Conservation (phyloP, 2,888 invertebrate species). For the Lapara coniferarum region DNA sequence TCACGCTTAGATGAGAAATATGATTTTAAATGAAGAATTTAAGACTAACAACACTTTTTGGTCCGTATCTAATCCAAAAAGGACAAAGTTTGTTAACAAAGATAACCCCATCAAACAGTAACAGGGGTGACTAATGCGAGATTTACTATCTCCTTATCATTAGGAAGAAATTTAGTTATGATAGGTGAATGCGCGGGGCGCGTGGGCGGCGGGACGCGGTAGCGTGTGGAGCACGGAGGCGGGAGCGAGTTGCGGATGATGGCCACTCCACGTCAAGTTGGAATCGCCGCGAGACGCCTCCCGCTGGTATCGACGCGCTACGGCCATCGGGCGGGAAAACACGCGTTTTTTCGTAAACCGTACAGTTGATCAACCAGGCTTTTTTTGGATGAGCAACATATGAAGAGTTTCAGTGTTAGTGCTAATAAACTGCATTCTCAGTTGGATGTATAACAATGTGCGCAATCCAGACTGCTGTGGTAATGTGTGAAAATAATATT, state of each 20-base stretch:
- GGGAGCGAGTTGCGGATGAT: conserved; percentile 60
- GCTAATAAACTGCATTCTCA: conserved; percentile 22
- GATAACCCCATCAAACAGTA: conserved; percentile 5
- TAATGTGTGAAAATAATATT: conserved; percentile 42
- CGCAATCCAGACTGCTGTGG: conserved; percentile 39
- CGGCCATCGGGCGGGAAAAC: conserved; percentile 45
- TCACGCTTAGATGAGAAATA: not conserved
- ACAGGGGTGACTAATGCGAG: conserved; percentile 43
- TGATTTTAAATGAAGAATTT: not conserved
- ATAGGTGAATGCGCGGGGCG: conserved; percentile 57
- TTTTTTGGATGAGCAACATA: conserved; percentile 19
- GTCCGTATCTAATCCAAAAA: not conserved
- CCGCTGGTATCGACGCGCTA: conserved; percentile 39
- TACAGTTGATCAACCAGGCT: conserved; percentile 3
- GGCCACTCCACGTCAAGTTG: conserved; percentile 65
- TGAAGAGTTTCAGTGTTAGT: conserved; percentile 26
- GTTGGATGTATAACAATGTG: conserved; percentile 41
- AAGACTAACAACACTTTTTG: not conserved
- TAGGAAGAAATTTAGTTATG: conserved; percentile 48
- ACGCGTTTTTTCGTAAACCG: conserved; percentile 25
- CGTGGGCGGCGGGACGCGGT: conserved; percentile 49
- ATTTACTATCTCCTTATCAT: conserved; percentile 46
- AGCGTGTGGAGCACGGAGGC: conserved; percentile 56
- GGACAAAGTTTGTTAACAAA: conserved; percentile 12
- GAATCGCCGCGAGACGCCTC: conserved; percentile 68